Evolutionary conservation across 1,140 invertebrate genomes (phyloP).

Genomic region (Bombus vancouverensis): DNA sequence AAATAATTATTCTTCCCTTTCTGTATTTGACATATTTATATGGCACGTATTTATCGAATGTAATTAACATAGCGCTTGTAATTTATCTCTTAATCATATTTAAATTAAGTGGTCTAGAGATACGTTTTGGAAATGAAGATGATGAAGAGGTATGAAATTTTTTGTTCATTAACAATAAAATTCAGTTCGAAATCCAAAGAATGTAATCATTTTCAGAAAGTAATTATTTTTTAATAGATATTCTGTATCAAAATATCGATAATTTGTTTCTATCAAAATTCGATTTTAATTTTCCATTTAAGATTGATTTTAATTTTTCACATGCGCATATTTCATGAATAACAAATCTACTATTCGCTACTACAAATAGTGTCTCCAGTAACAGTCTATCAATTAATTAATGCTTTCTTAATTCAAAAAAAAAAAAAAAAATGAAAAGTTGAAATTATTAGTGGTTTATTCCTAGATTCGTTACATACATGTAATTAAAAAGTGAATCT

Average conservation of each 20-base stretch:
- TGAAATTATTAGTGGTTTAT: neutral
- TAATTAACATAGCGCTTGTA: slow-evolving; percentile 33
- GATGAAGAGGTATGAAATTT: slow-evolving; percentile 30
- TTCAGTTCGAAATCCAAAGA: neutral
- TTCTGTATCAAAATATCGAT: too few species aligned
- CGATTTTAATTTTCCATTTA: neutral
- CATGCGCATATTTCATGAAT: neutral
- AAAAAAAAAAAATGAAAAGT: neutral
- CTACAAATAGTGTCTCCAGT: neutral
- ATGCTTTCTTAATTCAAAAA: neutral
- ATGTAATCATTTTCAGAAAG: neutral
- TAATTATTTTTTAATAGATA: neutral
- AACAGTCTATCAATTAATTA: neutral
- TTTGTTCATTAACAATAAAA: neutral
- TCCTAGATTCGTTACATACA: slow-evolving; percentile 4
- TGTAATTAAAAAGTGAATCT: slow-evolving; percentile 33
- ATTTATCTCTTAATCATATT: slow-evolving; percentile 34
- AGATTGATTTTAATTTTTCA: neutral
- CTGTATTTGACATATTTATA: slow-evolving; percentile 59
- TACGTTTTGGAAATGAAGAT: slow-evolving; percentile 1
- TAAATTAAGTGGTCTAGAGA: neutral
- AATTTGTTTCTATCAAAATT: neutral
- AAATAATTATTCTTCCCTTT: slow-evolving; percentile 56
- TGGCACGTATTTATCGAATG: slow-evolving; percentile 37
- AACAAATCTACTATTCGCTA: neutral